Percentiles rank a stretch among this genome's conserved stretches.
These are phyloP conservation scores for Sycophaga agraensis DNA, from an alignment of 1,140 invertebrate genomes.

Conservation along the genomic window DNA sequence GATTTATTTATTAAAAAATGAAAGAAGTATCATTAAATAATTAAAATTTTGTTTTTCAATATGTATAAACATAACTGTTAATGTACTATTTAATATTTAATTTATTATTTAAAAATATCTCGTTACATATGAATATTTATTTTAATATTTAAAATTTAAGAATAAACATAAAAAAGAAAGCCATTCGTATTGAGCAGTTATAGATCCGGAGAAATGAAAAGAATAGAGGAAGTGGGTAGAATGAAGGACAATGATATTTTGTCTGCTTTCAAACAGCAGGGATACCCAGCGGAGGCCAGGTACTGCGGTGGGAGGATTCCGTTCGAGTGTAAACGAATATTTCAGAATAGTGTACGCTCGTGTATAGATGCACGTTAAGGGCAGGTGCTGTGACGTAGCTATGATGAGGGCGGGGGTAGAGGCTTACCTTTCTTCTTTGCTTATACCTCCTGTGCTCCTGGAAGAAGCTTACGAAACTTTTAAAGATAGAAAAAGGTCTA, in stretches of 20 bases:
- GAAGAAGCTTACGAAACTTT: too few species aligned
- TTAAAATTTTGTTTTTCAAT: too few species aligned
- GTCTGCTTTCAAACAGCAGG: constrained; percentile 7
- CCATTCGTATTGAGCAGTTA: neutral
- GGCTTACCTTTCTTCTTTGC: neutral
- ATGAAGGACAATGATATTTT: neutral
- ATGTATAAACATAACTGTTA: too few species aligned
- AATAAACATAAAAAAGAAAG: too few species aligned
- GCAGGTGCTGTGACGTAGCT: neutral
- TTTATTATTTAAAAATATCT: neutral
- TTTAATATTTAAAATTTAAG: too few species aligned
- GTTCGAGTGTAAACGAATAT: constrained; percentile 2
- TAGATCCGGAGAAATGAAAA: constrained; percentile 1
- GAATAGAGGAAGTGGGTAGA: neutral
- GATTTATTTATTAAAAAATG: too few species aligned
- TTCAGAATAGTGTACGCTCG: neutral
- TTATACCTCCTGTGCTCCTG: too few species aligned
- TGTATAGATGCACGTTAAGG: too few species aligned
- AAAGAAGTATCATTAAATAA: too few species aligned
- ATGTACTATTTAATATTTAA: too few species aligned
- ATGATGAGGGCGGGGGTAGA: neutral
- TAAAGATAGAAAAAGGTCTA: too few species aligned
- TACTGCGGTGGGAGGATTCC: neutral
- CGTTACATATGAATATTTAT: neutral
- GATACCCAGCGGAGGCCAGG: neutral